Base-by-base conservation (phyloP, 1,140 invertebrate species). In the Drosophila simulans region DNA sequence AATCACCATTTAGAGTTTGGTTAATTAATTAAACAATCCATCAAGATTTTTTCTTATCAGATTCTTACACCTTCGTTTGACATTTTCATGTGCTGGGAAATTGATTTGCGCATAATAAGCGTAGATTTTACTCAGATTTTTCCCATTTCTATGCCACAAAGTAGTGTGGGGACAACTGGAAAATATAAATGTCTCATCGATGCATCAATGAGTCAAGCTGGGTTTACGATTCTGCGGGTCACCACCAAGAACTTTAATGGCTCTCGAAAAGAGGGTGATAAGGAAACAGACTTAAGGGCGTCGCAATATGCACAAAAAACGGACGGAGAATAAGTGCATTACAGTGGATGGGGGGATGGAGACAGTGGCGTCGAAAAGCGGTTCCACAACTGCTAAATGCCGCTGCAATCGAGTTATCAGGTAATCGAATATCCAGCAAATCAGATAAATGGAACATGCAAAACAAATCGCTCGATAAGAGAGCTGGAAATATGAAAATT, bases 401-500 rank as follows among this genome's bases (percentile, higher is more conserved):
- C 49, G 40, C 52, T 15, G 58, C 63, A 88, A 88, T 73, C 76
- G 63, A 65, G 60, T 76, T 59, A 56, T 64, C 79, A 54, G 37
- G 51, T 70, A 70, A 70, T 70, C 64, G 35, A 70, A 70, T 70
- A 70, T 48, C 42, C 43, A 57, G 55, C 56, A 63, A 80, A 83
- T 88, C 76, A 80, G 84, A 88, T 88, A 88, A 88, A 82, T 88
- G 53, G 49, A 86, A 86, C 83, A 86, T 77, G 83, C 60, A 68
- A 80, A 88, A 88, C 83, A 88, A 88, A 88, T 88, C 84, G 84
- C 71, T 55, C 58, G 83, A 88, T 88, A 89, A 88, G 65, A 54
- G 31, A 73, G 25, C 56, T 58, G 73, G 27, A 64, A 68, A 52
- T 22, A 10, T 27, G 25, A 62, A 37, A 51, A 25, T 17, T 13